A percentile compares a stretch with the other conserved stretches of the same genome.
Conservation (phyloP, 2,888 invertebrate species). For the Iphiclides podalirius region DNA sequence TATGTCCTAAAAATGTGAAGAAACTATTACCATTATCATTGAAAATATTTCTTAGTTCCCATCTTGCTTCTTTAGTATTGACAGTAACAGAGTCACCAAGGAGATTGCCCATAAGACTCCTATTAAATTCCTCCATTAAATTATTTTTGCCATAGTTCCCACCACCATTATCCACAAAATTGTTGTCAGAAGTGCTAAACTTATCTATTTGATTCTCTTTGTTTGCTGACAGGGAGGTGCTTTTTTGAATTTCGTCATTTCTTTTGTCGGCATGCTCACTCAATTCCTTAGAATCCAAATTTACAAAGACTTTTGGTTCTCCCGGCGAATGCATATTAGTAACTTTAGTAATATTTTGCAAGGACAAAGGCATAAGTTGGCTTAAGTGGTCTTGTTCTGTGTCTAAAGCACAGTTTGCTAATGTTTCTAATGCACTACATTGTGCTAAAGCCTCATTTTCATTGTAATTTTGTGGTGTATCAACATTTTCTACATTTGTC, state of each 20-base stretch:
- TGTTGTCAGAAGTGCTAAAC: conserved; percentile 35
- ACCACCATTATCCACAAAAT: conserved; percentile 49
- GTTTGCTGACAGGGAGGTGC: conserved; percentile 35
- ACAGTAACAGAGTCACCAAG: conserved; percentile 81
- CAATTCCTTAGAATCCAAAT: conserved; percentile 71
- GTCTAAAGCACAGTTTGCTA: conserved; percentile 73
- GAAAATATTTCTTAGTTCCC: conserved; percentile 82
- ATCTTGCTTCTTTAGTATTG: conserved; percentile 85
- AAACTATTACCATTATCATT: conserved; percentile 74
- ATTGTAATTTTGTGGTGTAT: conserved; percentile 51
- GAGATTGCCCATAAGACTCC: conserved; percentile 73
- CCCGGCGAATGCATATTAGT: conserved; percentile 74
- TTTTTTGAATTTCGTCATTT: conserved; percentile 52
- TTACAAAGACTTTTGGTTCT: conserved; percentile 70
- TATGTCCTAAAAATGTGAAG: too few relatives aligned
- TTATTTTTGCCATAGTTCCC: conserved; percentile 60
- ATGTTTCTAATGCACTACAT: conserved; percentile 71
- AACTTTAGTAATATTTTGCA: conserved; percentile 72
- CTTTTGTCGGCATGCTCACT: conserved; percentile 61
- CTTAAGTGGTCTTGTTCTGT: conserved; percentile 69
- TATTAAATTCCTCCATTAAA: conserved; percentile 72
- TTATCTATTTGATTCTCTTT: conserved; percentile 59
- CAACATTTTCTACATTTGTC: conserved; percentile 46
- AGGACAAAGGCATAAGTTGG: conserved; percentile 64
- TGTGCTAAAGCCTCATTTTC: conserved; percentile 69